Evolutionary conservation across 2,113 vertebrate genomes (phyloP), one percentile per base, ranked within the genome.

Genomic region (Pollimyrus isidori): DNA sequence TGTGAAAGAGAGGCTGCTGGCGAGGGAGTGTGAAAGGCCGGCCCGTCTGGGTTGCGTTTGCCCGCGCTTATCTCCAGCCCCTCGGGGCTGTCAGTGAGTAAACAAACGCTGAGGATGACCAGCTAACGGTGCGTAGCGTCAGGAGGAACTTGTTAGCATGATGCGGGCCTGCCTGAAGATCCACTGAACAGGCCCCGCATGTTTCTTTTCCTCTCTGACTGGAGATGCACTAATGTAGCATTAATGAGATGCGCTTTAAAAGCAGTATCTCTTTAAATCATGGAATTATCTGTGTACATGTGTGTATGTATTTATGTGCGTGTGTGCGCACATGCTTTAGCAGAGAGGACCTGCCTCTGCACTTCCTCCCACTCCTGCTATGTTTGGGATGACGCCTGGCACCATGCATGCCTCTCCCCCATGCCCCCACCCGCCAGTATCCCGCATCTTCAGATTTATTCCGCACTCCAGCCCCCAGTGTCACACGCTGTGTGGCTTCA

Each of bases 61-160:
- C 88, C 88, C 45, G 88, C 30, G 76, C 62, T 58, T 15, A 83
- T 89, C 76, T 85, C 50, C n/a, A 58, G 30, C 45, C 53, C 53
- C 45, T 50, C 50, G 21, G 88, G 50, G 3, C 49, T 30, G 48
- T 42, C 48, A 19, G 80, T 62, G 50, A 39, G 10, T 52, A 89
- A 69, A 85, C 26, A 17, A 89, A 26, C 11, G 76, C 52, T 19
- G 23, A 46, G 82, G 82, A 84, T 21, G 42, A 84, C 19, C 82
- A 10, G 45, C 35, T 80, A 80, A 80, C 73, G 39, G 82, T 13
- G 82, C 15, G 2, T 46, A 84, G 45, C 21, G 10, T 84, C 45
- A 9, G 39, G 88, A 84, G 50, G 88, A 46, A 42, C 42, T 89
- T 9, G 39, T 89, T 89, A 84, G 56, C 48, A 39, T 46, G 50